These are phyloP conservation scores for Hesperia comma DNA, from an alignment of 2,888 invertebrate genomes.

Conservation along the genomic window DNA sequence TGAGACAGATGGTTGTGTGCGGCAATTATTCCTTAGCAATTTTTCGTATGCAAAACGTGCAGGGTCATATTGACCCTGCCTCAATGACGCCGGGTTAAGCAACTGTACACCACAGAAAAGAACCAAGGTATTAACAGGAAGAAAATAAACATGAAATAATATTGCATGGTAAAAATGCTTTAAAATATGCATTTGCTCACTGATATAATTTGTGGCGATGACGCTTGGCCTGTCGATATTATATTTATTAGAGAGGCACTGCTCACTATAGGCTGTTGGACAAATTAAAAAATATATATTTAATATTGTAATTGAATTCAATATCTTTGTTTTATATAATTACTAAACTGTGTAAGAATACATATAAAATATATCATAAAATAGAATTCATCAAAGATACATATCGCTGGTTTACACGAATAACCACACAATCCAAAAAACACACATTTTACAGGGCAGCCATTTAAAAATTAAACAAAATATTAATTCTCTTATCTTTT, in stretches of 20 bases:
- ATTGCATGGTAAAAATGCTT: slow-evolving; percentile 53
- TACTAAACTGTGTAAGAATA: slow-evolving; percentile 16
- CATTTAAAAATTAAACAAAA: too few species aligned
- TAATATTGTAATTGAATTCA: not conserved
- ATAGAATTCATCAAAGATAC: not conserved
- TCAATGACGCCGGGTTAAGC: too few species aligned
- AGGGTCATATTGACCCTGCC: too few species aligned
- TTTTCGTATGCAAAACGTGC: too few species aligned
- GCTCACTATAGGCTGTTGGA: slow-evolving; percentile 76
- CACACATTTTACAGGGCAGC: too few species aligned
- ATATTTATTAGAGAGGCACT: slow-evolving; percentile 81
- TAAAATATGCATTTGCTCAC: slow-evolving; percentile 69
- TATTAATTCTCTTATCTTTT: too few species aligned
- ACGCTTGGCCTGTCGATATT: slow-evolving; percentile 79
- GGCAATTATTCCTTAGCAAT: too few species aligned
- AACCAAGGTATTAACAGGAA: not conserved
- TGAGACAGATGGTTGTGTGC: too few species aligned
- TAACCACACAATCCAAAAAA: too few species aligned
- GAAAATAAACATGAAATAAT: slow-evolving; percentile 42
- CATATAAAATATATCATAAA: not conserved
- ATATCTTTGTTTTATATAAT: not conserved
- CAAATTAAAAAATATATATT: slow-evolving; percentile 49
- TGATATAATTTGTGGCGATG: slow-evolving; percentile 75
- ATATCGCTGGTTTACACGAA: too few species aligned
- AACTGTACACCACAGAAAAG: slow-evolving; percentile 1